Conservation (phyloP, 2,888 invertebrate genomes). For the Polia nebulosa region DNA sequence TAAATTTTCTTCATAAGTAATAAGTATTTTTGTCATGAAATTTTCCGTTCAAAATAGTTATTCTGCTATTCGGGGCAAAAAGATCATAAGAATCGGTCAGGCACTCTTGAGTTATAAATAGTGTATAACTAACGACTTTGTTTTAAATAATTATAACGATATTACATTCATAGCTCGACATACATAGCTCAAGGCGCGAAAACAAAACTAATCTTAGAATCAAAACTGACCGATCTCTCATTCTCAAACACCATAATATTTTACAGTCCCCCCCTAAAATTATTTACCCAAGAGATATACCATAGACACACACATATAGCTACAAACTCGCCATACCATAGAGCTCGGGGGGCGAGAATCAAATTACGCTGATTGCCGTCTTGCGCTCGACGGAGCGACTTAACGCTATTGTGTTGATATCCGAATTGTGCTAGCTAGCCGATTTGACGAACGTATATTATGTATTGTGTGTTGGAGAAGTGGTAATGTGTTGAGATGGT, state of each 20-base stretch:
- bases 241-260: conserved; percentile 24
- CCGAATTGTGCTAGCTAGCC: conserved; percentile 39
- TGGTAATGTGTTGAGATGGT: not conserved
- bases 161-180: too few species aligned
- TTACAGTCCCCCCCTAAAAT: conserved; percentile 36
- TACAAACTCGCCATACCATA: not conserved
- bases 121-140: too few species aligned
- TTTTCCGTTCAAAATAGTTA: too few species aligned
- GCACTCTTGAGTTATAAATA: too few species aligned
- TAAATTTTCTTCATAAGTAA: too few species aligned
- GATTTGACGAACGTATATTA: conserved; percentile 31
- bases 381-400: conserved; percentile 73
- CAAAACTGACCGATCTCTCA: not conserved
- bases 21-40: too few species aligned
- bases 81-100: too few species aligned
- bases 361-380: conserved; percentile 69
- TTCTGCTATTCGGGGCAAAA: too few species aligned
- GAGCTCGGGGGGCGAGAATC: conserved; percentile 57
- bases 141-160: too few species aligned
- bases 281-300: conserved; percentile 47
- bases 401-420: conserved; percentile 67
- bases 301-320: conserved; percentile 19
- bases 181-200: too few species aligned
- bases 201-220: not conserved
- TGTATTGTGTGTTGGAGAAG: conserved; percentile 20